Evolutionary conservation across 2,888 invertebrate genomes (phyloP).

Genomic region (Aricia artaxerxes): DNA sequence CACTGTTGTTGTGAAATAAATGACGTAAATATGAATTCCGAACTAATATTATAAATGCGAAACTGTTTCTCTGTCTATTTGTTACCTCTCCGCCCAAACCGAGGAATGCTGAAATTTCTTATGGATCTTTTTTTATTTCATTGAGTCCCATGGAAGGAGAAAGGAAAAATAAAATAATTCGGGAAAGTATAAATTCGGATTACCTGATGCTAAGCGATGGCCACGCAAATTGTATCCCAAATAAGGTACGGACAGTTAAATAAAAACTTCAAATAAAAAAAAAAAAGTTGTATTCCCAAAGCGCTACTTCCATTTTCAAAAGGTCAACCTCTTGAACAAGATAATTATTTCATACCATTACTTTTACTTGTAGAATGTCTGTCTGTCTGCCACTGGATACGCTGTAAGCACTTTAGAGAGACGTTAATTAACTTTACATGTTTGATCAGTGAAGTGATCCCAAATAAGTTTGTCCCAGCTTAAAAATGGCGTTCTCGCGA

Average conservation of each 20-base stretch:
- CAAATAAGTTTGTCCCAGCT: constrained; percentile 1
- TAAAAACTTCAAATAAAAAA: neutral
- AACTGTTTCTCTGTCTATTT: too few species aligned
- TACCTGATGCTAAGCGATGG: too few species aligned
- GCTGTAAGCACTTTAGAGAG: neutral
- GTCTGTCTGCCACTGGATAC: neutral
- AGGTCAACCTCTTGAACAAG: neutral
- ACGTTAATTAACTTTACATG: neutral
- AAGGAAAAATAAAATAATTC: too few species aligned
- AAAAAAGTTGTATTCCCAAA: neutral
- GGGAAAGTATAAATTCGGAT: too few species aligned
- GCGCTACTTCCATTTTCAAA: neutral
- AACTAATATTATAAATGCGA: too few species aligned
- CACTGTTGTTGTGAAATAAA: too few species aligned
- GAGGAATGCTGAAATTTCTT: too few species aligned
- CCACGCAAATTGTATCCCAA: neutral
- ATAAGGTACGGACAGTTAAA: neutral
- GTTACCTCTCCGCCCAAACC: too few species aligned
- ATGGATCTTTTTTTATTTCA: too few species aligned
- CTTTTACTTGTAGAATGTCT: neutral
- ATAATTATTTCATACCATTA: neutral
- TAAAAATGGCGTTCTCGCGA: neutral
- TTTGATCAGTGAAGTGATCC: neutral
- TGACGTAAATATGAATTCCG: too few species aligned
- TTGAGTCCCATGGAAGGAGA: too few species aligned